Evolutionary conservation across 2,797 vertebrate genomes (phyloP), one percentile per base, ranked within the genome.

Genomic region (Pogoniulus pusillus): DNA sequence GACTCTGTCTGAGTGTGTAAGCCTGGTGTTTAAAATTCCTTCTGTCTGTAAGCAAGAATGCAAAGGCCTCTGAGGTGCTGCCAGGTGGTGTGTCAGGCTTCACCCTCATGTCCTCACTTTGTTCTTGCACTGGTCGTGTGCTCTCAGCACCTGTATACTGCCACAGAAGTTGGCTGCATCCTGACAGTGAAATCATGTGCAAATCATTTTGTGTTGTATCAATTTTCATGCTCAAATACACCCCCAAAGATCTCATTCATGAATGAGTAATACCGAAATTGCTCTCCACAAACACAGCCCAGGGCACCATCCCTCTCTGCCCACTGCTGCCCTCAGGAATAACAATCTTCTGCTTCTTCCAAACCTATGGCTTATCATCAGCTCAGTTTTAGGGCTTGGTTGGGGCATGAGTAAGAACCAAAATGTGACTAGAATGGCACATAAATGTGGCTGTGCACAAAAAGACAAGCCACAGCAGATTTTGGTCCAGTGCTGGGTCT

Each of bases 201-300:
- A 85, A 84, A 71, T 51, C 1, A 0, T 60, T 91, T 71, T 60
- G 53, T 4, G 1, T 60, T 20, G 65, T 83, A 78, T 60, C 51
- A 35, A 41, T 65, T 90, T 87, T 63, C 64, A 32, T 51, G 57
- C 59, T 89, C 70, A 85, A 78, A 81, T 73, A 72, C 66, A 72
- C 22, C 51, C 39, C 53, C 24, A 16, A 91, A 80, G 53, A 32
- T 9, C 64, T 93, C 75, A 30, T 26, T 89, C 18, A 16, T 32
- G 37, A 75, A 94, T 82, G 69, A 91, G 72, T 88, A 93, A 91
- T 60, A 57, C 60, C 93, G 66, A 85, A 85, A 74, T 87, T 66
- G 26, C 66, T 90, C 63, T 89, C 47, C 49, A 63, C 34, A 80
- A 78, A 73, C 47, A 63, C n/a, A 94, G 71, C 64, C 41, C 60